A percentile compares a stretch with the other conserved stretches of the same genome.
Evolutionary conservation across 2,113 vertebrate genomes (phyloP).

Genomic region (Theristicus caerulescens): DNA sequence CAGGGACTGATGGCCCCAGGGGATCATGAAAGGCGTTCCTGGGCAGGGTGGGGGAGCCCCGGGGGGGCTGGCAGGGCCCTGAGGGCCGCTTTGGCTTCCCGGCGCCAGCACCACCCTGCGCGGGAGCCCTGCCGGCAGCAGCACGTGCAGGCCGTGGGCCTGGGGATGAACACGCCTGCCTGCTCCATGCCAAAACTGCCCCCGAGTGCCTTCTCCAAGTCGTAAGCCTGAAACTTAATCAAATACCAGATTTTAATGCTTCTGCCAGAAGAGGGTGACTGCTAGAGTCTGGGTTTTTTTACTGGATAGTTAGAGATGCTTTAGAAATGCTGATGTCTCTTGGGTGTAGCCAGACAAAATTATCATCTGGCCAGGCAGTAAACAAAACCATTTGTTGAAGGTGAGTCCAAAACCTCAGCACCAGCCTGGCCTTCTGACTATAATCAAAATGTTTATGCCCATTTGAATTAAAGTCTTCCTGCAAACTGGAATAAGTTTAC

Average conservation of each 20-base stretch:
- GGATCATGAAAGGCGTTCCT: neutral
- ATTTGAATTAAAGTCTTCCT: neutral
- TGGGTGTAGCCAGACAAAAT: neutral
- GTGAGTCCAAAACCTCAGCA: neutral
- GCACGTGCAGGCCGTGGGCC: accelerated
- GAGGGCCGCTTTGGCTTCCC: accelerated
- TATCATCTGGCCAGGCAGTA: neutral
- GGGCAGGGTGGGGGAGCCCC: neutral
- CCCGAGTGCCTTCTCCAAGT: neutral
- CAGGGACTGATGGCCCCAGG: neutral
- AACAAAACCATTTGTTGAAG: neutral
- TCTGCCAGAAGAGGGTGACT: conserved; percentile 15
- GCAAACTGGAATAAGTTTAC: neutral
- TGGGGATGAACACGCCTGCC: neutral
- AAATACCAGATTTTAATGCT: neutral
- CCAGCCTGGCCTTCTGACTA: neutral
- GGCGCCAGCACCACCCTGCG: accelerated
- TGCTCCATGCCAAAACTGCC: neutral
- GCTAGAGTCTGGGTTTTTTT: neutral
- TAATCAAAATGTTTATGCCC: neutral
- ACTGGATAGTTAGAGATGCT: neutral
- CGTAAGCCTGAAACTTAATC: neutral
- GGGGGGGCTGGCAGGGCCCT: neutral
- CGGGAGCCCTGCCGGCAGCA: neutral
- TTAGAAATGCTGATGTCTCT: neutral